Base-by-base conservation (phyloP, 2,113 vertebrate genomes). In the Alethe diademata region DNA sequence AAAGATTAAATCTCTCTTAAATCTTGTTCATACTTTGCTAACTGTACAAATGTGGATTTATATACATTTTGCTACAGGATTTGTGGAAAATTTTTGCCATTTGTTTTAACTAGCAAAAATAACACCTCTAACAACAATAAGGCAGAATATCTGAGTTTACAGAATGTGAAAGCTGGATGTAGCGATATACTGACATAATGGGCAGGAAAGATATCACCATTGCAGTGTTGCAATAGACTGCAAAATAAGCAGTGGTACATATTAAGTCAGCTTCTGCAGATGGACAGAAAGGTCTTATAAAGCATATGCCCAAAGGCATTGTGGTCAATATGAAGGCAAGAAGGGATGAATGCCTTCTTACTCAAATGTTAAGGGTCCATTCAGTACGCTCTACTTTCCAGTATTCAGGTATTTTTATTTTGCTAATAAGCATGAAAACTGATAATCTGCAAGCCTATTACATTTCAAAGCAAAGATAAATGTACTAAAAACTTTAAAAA, bases 401-500 rank as follows among this genome's bases (percentile, higher is more conserved):
- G 14, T 47, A 47, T 24, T 79, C 14, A 5, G 4, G 35, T 60
- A 38, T 18, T 54, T 82, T 33, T 60, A 29, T 45, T 43, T n/a
- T 24, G 4, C 12, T 90, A 83, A 58, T 18, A 91, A 85, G 48
- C 36, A 69, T 6, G 3, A 45, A 66, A 65, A 79, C 6, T 33
- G 12, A 15, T 47, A 51, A 92, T 61, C 19, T 75, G n/a, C 40
- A 87, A 93, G 53, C 31, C 33, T 57, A 45, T 22, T 61, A 56
- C 8, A 60, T 78, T 81, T 67, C 66, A 93, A 80, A 87, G 24
- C 53, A 75, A 87, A 88, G 53, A 74, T 10, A 72, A 65, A 91
- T 3, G 2, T 38, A 53, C 28, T 12, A 61, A 40, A 28, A 61
- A 29, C 54, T 61, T 72, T 18, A 23, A 72, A 87, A 69, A 13